Percentiles rank a stretch among this genome's conserved stretches.
These are phyloP conservation scores for Telmatochromis sp. DNA, from an alignment of 2,113 vertebrate species.

Conservation along the genomic window DNA sequence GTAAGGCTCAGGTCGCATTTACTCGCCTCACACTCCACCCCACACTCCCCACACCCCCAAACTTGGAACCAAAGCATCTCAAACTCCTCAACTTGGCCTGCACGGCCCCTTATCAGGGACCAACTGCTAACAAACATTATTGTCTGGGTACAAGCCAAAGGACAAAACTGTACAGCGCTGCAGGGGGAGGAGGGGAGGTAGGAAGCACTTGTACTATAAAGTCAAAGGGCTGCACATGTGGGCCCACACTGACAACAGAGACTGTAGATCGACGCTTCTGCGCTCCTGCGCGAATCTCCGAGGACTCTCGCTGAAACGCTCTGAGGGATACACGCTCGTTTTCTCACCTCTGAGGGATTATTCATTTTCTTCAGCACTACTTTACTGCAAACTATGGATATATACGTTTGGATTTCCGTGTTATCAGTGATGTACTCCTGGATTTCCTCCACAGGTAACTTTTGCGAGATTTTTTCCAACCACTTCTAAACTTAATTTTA, in stretches of 20 bases:
- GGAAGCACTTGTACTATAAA: constrained; percentile 52
- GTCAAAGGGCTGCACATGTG: constrained; percentile 34
- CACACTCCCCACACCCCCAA: neutral
- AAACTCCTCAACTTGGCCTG: constrained; percentile 75
- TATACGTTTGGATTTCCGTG: constrained; percentile 72
- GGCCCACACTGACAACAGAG: constrained; percentile 26
- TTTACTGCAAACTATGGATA: constrained; percentile 71
- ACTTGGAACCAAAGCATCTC: constrained; percentile 72
- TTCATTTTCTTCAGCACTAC: neutral
- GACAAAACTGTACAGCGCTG: constrained; percentile 73
- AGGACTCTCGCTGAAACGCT: neutral
- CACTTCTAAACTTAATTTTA: neutral
- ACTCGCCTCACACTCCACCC: neutral
- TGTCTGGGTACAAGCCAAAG: constrained; percentile 76
- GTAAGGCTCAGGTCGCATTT: constrained; percentile 34
- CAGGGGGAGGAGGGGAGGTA: constrained; percentile 17
- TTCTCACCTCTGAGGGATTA: constrained; percentile 28
- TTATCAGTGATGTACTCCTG: constrained; percentile 69
- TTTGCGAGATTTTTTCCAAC: neutral
- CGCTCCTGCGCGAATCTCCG: neutral
- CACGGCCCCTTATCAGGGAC: constrained; percentile 76
- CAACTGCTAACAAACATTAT: constrained; percentile 80
- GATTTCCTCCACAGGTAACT: constrained; percentile 60
- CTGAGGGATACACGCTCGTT: neutral
- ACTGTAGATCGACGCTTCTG: neutral